A percentile compares a stretch with the other conserved stretches of the same genome.
phyloP scores from a whole-genome alignment of 1,140 invertebrate species.

The Drosophila funebris region DNA sequence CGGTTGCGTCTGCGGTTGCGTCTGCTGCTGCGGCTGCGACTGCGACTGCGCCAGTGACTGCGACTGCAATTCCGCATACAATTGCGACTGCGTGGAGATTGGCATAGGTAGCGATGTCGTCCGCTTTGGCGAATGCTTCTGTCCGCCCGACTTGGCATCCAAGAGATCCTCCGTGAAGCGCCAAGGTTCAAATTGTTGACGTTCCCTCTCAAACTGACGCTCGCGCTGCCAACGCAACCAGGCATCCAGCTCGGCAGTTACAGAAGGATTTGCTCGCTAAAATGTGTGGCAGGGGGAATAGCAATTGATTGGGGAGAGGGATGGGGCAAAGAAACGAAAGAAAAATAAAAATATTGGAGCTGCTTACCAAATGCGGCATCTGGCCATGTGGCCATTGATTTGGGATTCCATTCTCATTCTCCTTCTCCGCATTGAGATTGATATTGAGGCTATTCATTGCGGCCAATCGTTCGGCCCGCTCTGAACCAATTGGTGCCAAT shows the following conservation, averaged over 20 bases:
- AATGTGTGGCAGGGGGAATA: background rate
- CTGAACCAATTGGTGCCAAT: constrained; percentile 20
- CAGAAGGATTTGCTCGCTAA: background rate
- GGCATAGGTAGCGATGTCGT: background rate
- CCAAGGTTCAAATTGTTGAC: constrained; percentile 12
- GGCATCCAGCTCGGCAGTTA: background rate
- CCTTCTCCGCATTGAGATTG: background rate
- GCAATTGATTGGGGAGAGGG: no score
- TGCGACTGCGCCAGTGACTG: background rate
- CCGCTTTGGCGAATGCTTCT: background rate
- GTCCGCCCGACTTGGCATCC: background rate
- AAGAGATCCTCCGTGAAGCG: constrained; percentile 13
- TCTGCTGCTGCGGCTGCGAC: background rate
- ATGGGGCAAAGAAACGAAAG: no score
- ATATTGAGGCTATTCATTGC: constrained; percentile 3
- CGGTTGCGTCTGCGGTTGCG: background rate
- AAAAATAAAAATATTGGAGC: no score
- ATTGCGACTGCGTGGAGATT: background rate
- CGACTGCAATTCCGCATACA: background rate
- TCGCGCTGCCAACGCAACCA: constrained; percentile 32
- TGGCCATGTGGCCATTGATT: background rate
- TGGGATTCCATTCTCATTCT: background rate
- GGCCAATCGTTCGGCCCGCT: constrained; percentile 14
- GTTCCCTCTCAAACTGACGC: constrained; percentile 25
- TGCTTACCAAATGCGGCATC: constrained; percentile 2